Evolutionary conservation across 2,888 invertebrate species (phyloP).

Genomic region (Dione vanillae): DNA sequence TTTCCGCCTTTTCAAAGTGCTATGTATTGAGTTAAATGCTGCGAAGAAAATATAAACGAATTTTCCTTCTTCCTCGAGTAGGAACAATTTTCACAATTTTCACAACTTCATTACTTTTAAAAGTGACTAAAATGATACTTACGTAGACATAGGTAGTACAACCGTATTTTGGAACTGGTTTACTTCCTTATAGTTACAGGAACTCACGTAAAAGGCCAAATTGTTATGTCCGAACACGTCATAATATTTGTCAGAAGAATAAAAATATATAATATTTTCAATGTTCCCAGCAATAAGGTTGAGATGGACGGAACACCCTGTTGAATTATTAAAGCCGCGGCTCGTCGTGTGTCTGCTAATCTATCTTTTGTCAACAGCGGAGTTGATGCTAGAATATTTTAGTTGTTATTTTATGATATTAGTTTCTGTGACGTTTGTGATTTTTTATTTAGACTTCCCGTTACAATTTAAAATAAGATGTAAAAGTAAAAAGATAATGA

Average conservation of each 20-base stretch:
- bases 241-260: constrained; percentile 24
- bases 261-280: constrained; percentile 40
- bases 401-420: background rate
- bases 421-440: background rate
- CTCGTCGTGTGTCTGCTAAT: constrained; percentile 61
- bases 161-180: background rate
- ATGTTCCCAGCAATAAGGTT: constrained; percentile 54
- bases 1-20: too few relatives aligned
- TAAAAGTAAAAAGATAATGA: too few relatives aligned
- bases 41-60: too few relatives aligned
- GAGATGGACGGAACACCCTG: constrained; percentile 45
- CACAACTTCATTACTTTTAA: too few relatives aligned
- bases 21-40: too few relatives aligned
- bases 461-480: too few relatives aligned
- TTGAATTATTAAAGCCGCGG: constrained; percentile 67
- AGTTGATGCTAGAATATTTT: constrained; percentile 7
- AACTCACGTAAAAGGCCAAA: constrained; percentile 3
- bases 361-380: constrained; percentile 65
- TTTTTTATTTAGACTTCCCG: background rate
- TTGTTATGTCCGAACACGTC: constrained; percentile 25
- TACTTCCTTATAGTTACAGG: background rate
- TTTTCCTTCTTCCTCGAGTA: too few relatives aligned
- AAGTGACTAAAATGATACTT: too few relatives aligned
- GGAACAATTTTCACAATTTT: too few relatives aligned
- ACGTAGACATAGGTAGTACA: too few relatives aligned